Evolutionary conservation across 2,888 invertebrate genomes (phyloP).

Genomic region (Torymus aiolomorphi): DNA sequence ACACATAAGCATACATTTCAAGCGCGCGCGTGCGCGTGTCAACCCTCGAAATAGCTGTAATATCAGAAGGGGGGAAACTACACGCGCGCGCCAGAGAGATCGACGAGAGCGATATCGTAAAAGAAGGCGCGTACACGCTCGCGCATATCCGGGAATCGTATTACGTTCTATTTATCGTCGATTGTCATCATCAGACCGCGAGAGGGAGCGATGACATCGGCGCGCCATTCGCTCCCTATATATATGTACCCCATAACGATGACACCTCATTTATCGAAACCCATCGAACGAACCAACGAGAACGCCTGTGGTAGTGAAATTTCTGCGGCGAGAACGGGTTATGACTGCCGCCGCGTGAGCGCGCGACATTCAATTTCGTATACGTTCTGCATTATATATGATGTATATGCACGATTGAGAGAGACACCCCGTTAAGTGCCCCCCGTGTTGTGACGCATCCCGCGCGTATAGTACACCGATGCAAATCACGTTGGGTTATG

Average conservation of each 20-base stretch:
- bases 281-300: neutral
- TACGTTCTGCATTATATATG: too few relatives aligned
- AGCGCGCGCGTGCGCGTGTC: constrained; percentile 2
- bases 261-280: constrained; percentile 47
- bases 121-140: constrained; percentile 19
- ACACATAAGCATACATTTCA: neutral
- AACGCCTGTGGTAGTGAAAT: constrained; percentile 22
- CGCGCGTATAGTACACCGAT: too few relatives aligned
- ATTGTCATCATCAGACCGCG: constrained; percentile 34
- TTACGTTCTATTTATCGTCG: constrained; percentile 40
- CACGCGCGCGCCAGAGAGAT: constrained; percentile 3
- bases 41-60: constrained; percentile 27
- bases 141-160: constrained; percentile 35
- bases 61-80: neutral
- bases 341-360: neutral
- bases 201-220: neutral
- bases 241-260: constrained; percentile 12
- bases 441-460: too few relatives aligned
- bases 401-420: neutral
- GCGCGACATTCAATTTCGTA: constrained; percentile 39
- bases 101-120: constrained; percentile 24
- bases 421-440: constrained; percentile 8
- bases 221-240: neutral
- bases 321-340: neutral
- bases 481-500: too few relatives aligned